phyloP scores from a whole-genome alignment of 2,113 vertebrate genomes.

The Gambusia affinis region DNA sequence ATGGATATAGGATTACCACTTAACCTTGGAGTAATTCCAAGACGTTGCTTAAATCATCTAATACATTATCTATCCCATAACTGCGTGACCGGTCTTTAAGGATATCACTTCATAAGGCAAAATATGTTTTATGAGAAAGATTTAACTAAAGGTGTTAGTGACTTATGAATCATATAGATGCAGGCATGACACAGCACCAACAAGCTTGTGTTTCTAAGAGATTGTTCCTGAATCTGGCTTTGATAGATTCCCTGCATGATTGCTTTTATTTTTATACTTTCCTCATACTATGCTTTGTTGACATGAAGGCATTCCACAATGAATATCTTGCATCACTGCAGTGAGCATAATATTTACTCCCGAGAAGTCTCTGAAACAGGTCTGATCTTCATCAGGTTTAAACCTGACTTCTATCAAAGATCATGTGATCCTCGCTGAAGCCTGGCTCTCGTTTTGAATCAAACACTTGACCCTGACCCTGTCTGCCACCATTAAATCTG shows the following conservation, averaged over 20 bases:
- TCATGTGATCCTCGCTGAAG: slow-evolving; percentile 55
- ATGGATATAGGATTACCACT: slow-evolving; percentile 81
- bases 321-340: not conserved
- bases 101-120: slow-evolving; percentile 71
- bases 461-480: slow-evolving; percentile 60
- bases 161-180: slow-evolving; percentile 61
- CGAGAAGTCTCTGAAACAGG: slow-evolving; percentile 13
- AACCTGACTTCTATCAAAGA: slow-evolving; percentile 34
- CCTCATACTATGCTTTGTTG: not conserved
- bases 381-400: slow-evolving; percentile 30
- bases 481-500: slow-evolving; percentile 52
- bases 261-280: slow-evolving; percentile 21
- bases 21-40: slow-evolving; percentile 82
- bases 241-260: slow-evolving; percentile 4
- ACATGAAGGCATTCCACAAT: not conserved
- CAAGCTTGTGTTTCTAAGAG: slow-evolving; percentile 45
- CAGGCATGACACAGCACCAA: slow-evolving; percentile 35
- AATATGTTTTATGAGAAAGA: slow-evolving; percentile 74
- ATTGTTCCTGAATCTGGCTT: slow-evolving; percentile 26
- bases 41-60: slow-evolving; percentile 66
- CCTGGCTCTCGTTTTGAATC: slow-evolving; percentile 48
- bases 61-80: slow-evolving; percentile 69
- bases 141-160: slow-evolving; percentile 64
- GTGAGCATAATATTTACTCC: not conserved
- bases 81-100: slow-evolving; percentile 72